phyloP scores from a whole-genome alignment of 2,888 invertebrate genomes.

The Hesperia comma region DNA sequence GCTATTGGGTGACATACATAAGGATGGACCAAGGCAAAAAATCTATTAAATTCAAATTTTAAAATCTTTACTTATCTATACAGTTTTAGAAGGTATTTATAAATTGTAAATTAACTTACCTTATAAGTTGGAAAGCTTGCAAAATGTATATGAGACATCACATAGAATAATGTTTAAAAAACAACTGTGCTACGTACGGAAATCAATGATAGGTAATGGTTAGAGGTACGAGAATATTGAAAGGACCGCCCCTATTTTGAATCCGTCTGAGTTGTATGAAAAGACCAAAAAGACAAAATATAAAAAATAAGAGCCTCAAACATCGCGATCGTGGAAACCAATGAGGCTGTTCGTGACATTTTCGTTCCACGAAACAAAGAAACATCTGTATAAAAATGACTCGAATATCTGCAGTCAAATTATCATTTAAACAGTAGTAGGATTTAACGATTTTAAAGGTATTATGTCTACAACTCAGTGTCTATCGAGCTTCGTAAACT shows the following conservation, averaged over 20 bases:
- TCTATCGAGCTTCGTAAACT: constrained; percentile 19
- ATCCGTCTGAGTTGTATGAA: constrained; percentile 8
- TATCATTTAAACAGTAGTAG: constrained; percentile 6
- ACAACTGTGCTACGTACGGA: neutral
- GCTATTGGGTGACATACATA: neutral
- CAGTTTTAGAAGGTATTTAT: constrained; percentile 4
- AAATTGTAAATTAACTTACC: constrained; percentile 1
- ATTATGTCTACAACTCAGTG: constrained; percentile 10
- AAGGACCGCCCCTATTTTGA: constrained; percentile 10
- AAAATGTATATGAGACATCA: constrained; percentile 3
- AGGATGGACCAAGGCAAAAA: constrained; percentile 19
- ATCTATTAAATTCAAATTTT: neutral
- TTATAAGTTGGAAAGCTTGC: neutral
- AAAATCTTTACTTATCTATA: constrained; percentile 14
- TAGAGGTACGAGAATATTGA: constrained; percentile 3
- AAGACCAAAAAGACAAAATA: constrained; percentile 2
- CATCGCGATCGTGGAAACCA: neutral
- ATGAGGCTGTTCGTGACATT: neutral
- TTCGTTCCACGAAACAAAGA: neutral
- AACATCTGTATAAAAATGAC: neutral
- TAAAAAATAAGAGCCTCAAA: neutral
- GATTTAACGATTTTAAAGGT: constrained; percentile 14
- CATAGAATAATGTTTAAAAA: neutral
- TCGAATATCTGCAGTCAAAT: constrained; percentile 14
- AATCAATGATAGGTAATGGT: constrained; percentile 17